phyloP scores from a whole-genome alignment of 2,797 vertebrate species.

The Notoglanidium macrostoma region DNA sequence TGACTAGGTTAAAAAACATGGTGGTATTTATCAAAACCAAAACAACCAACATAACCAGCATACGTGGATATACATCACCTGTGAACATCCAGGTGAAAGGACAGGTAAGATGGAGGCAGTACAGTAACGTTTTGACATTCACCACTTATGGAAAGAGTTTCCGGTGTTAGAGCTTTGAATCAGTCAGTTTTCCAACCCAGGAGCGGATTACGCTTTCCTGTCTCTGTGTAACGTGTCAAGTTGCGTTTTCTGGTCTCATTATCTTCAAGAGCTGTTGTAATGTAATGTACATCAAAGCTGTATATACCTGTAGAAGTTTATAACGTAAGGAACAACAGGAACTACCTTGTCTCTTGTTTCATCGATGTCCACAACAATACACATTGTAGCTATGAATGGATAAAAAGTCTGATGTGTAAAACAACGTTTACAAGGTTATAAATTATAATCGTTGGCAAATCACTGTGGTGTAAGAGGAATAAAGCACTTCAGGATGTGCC shows the following conservation, averaged over 20 bases:
- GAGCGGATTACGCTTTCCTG: neutral
- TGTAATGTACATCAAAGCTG: neutral
- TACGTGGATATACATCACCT: too few relatives aligned
- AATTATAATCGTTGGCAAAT: neutral
- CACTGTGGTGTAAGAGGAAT: neutral
- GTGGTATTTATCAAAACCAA: neutral
- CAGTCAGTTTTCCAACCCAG: neutral
- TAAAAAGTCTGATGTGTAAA: neutral
- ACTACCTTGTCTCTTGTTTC: neutral
- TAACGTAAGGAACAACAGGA: neutral
- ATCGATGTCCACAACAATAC: neutral
- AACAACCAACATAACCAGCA: neutral
- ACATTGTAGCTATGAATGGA: neutral
- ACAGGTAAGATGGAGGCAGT: too few relatives aligned
- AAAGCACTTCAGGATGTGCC: neutral
- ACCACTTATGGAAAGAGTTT: neutral
- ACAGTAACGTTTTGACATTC: too few relatives aligned
- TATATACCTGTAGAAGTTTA: neutral
- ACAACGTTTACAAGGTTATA: neutral
- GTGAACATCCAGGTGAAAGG: too few relatives aligned
- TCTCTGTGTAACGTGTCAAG: neutral
- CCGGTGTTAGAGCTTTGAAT: neutral
- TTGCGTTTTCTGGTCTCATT: neutral
- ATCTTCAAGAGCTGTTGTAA: neutral
- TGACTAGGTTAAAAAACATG: neutral